Evolutionary conservation across 1,140 invertebrate genomes (phyloP), one percentile per base, ranked within the genome.

Genomic region (Philaenus spumarius): DNA sequence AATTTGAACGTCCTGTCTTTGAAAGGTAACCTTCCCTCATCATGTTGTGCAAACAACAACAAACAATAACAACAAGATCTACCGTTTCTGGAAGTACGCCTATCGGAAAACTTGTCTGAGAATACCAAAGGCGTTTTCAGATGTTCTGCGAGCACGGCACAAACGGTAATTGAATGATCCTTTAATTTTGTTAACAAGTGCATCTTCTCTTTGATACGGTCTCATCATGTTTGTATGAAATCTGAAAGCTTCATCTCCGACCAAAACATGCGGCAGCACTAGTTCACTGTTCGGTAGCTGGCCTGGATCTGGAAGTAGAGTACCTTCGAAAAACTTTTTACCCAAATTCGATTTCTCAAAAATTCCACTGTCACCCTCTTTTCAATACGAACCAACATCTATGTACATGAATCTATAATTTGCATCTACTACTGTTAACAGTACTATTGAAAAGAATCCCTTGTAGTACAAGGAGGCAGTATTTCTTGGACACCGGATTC

Each of bases 401-500:
- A 74, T 66, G 58, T 67, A 66, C 9, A 68, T 55, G 65, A 77
- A 76, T 51, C 66, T 63, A 57, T 72, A 77, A 42, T 75, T 58
- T 42, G 67, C 68, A 64, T 77, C 72, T 20, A 73, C 70, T 37
- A 76, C 48, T 20, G 69, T 75, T 30, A 76, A 58, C 23, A 78
- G 58, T 20, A 77, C 69, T n/a, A 76, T 67, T 43, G 70, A 72
- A 51, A 69, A 74, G 50, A 56, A 67, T 3, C 62, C 54, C 63
- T 78, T 77, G 43, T 64, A 72, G 65, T 63, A 78, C 39, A 62
- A 51, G n/a, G 67, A 61, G 30, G 73, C 72, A 47, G 62, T 66
- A 26, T 67, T 64, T 22, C 30, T 1, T 34, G 72, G 73, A 65
- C 74, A 58, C 71, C 75, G 70, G 60, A 71, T 68, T 30, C 62